A percentile compares a stretch with the other conserved stretches of the same genome.
Conservation (phyloP, 1,140 invertebrate species). For the Panulirus ornatus region DNA sequence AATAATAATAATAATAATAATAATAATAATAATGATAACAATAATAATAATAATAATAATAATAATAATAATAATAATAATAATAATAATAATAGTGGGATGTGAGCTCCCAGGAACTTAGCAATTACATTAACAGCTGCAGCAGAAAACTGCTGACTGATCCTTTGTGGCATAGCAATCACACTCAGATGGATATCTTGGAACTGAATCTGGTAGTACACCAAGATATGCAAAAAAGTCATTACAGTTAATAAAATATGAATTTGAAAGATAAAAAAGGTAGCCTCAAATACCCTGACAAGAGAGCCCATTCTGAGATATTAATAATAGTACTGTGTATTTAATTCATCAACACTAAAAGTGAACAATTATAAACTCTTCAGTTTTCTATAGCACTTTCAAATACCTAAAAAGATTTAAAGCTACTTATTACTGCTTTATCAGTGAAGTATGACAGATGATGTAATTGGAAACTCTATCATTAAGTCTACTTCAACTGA, state of each 20-base stretch:
- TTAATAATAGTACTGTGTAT: not conserved
- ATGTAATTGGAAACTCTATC: not conserved
- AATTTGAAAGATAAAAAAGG: not conserved
- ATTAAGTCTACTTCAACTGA: too few relatives aligned
- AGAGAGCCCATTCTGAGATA: not conserved
- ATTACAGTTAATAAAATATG: not conserved
- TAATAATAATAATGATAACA: not conserved
- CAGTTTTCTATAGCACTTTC: not conserved
- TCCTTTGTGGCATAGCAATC: not conserved
- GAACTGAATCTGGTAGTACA: not conserved
- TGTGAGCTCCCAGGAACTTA: not conserved
- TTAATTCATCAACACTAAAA: too few relatives aligned
- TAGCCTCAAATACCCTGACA: not conserved
- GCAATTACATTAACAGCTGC: not conserved
- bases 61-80: not conserved
- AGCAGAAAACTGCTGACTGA: not conserved
- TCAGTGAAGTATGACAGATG: not conserved
- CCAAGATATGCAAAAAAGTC: not conserved
- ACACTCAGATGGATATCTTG: not conserved
- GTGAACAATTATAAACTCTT: not conserved
- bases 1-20: constrained; percentile 14
- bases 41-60: constrained; percentile 4
- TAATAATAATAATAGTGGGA: not conserved
- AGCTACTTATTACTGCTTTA: not conserved
- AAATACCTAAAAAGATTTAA: not conserved